A percentile compares a stretch with the other conserved stretches of the same genome.
These are phyloP conservation scores for Oligia strigilis DNA, from an alignment of 2,888 invertebrate species.

Conservation along the genomic window DNA sequence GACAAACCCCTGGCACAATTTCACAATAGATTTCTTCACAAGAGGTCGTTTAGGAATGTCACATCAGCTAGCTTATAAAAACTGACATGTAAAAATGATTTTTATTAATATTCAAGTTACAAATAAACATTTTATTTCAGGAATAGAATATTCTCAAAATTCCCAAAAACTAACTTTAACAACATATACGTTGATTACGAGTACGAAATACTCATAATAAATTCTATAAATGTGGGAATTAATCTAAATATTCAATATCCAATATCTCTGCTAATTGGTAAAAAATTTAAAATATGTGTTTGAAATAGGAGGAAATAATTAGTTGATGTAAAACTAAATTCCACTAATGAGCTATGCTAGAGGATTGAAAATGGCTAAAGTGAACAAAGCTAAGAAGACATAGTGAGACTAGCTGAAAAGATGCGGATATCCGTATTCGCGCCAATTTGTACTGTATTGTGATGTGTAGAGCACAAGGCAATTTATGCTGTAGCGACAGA, in stretches of 20 bases:
- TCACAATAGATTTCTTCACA: too few relatives aligned
- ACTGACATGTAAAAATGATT: neutral
- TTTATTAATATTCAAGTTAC: neutral
- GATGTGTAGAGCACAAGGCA: too few relatives aligned
- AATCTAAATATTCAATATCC: neutral
- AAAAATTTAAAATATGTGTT: too few relatives aligned
- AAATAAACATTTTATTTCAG: too few relatives aligned
- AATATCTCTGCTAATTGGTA: neutral
- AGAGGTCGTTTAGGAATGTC: too few relatives aligned
- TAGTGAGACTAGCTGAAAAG: neutral
- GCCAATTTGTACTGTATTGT: slow-evolving; percentile 29
- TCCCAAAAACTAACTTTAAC: neutral
- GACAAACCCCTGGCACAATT: too few relatives aligned
- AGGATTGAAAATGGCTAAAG: neutral
- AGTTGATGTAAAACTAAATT: neutral
- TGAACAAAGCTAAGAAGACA: neutral
- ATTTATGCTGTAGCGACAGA: neutral
- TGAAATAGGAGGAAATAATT: neutral
- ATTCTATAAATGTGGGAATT: neutral
- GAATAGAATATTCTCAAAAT: neutral
- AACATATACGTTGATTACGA: neutral
- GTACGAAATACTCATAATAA: too few relatives aligned
- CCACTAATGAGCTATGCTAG: neutral
- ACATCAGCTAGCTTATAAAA: neutral
- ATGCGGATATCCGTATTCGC: slow-evolving; percentile 18